phyloP scores from a whole-genome alignment of 2,113 vertebrate genomes.

The Bufo bufo region DNA sequence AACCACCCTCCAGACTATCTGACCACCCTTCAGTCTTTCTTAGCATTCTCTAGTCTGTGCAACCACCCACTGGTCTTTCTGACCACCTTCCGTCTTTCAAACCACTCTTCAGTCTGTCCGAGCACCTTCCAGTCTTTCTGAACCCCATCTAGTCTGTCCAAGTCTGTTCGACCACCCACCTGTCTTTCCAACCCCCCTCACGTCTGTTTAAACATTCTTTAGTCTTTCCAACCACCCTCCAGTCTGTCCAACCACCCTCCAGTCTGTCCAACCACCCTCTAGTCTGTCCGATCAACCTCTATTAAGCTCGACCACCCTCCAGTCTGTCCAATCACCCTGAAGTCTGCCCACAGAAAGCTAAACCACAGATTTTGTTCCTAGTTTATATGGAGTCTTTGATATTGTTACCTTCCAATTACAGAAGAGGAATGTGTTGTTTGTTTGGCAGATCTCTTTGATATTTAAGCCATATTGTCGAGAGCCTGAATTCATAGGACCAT shows the following conservation, averaged over 20 bases:
- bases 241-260: too few species aligned
- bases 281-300: neutral
- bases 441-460: constrained; percentile 2
- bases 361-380: neutral
- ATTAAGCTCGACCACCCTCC: neutral
- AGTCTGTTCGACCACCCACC: neutral
- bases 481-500: neutral
- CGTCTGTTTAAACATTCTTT: neutral
- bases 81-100: neutral
- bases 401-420: neutral
- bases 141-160: too few species aligned
- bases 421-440: neutral
- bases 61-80: neutral
- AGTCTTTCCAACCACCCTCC: too few species aligned
- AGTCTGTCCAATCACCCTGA: neutral
- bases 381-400: neutral
- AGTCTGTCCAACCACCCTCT: too few species aligned
- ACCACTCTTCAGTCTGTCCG: neutral
- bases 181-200: too few species aligned
- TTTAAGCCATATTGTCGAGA: neutral
- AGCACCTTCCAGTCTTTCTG: neutral
- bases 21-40: neutral
- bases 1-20: neutral
- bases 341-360: neutral
- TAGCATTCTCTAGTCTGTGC: neutral